Evolutionary conservation across 2,888 invertebrate genomes (phyloP).

Genomic region (Marasmarcha lunaedactyla): DNA sequence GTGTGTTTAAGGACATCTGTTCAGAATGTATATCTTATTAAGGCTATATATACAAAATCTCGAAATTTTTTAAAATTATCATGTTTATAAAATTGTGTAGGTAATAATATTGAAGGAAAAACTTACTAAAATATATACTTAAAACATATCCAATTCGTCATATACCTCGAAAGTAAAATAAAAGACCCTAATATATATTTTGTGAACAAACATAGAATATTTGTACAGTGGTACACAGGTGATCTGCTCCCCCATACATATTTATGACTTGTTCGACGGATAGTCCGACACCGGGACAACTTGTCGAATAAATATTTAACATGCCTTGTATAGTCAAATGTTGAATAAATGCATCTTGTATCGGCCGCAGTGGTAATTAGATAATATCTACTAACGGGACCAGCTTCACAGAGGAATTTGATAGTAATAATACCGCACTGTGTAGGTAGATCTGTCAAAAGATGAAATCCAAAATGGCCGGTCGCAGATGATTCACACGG

Average conservation of each 20-base stretch:
- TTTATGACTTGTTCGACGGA: slow-evolving; percentile 60
- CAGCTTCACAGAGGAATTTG: neutral
- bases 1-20: neutral
- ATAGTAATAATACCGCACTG: too few species aligned
- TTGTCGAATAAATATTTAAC: slow-evolving; percentile 44
- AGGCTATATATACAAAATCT: too few species aligned
- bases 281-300: slow-evolving; percentile 45
- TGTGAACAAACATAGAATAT: slow-evolving; percentile 52
- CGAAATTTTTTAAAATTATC: too few species aligned
- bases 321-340: slow-evolving; percentile 30
- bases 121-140: too few species aligned
- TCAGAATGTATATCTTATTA: neutral
- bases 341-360: slow-evolving; percentile 17
- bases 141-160: too few species aligned
- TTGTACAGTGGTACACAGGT: slow-evolving; percentile 45
- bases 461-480: neutral
- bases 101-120: too few species aligned
- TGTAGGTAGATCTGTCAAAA: too few species aligned
- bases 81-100: too few species aligned
- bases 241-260: slow-evolving; percentile 55
- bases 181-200: slow-evolving; percentile 53
- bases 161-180: slow-evolving; percentile 19
- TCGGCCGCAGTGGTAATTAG: slow-evolving; percentile 8
- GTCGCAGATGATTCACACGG: slow-evolving; percentile 31
- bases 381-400: neutral